These are phyloP conservation scores for Coenobita brevimanus DNA, from an alignment of 1,140 invertebrate genomes.

Conservation along the genomic window DNA sequence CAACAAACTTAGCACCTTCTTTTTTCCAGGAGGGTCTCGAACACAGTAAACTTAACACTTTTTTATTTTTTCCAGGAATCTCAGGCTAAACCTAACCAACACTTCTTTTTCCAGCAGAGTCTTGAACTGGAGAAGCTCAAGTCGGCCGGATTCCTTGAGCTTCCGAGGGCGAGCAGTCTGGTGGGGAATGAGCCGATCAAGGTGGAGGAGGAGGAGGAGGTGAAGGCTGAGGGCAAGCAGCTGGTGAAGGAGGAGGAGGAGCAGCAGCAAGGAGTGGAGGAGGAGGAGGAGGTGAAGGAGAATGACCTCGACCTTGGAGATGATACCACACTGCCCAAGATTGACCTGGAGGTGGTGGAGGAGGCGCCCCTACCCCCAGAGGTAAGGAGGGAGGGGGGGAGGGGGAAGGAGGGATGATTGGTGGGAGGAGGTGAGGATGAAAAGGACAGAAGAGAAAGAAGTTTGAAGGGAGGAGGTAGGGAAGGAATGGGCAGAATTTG, in stretches of 20 bases:
- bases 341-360: not conserved
- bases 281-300: not conserved
- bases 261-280: not conserved
- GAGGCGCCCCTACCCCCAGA: not conserved
- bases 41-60: no score
- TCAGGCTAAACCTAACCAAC: no score
- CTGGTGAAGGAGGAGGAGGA: not conserved
- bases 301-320: not conserved
- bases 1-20: no score
- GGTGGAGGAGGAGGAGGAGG: slow-evolving; percentile 5
- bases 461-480: not conserved
- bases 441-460: not conserved
- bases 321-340: not conserved
- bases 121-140: not conserved
- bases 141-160: not conserved
- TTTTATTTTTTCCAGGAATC: no score
- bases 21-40: no score
- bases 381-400: no score
- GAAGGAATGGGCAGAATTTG: not conserved
- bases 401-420: not conserved
- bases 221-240: not conserved
- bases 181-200: not conserved
- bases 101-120: not conserved
- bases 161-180: not conserved
- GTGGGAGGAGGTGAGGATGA: not conserved